Evolutionary conservation across 2,797 vertebrate genomes (phyloP), one percentile per base, ranked within the genome.

Genomic region (Hoplostethus mediterraneus): DNA sequence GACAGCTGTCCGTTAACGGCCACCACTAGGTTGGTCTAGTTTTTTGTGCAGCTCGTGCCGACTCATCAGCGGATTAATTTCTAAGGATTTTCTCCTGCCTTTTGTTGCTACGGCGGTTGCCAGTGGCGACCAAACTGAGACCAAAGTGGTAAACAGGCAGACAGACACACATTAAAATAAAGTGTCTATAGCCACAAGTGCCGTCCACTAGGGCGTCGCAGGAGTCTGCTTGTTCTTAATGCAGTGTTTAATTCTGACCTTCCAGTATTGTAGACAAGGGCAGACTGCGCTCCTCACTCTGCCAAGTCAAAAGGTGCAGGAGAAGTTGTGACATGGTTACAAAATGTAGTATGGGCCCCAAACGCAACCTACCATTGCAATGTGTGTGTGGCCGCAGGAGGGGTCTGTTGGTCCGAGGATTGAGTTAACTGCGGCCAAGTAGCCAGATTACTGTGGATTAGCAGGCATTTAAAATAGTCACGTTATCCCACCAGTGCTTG

Each of bases 61-160:
- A 63, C 77, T 86, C 86, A 40, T 88, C 83, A 52, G 67, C 82
- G 90, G 90, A 90, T 91, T 91, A 65, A 89, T 91, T 88, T 80
- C 76, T 48, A 61, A 83, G 86, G 84, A 84, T 92, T 81, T 91
- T 88, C 89, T 82, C 63, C 89, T 85, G 87, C 82, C 87, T 91
- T 91, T 91, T 87, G 93, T 93, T 92, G 92, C 87, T 75, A 83
- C 77, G 84, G 87, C 89, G 90, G 95, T 95, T 95, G 94, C 95
- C 83, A 95, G 59, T 87, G 92, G 90, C 93, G 89, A 95, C 95
- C 92, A 74, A 68, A 71, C 71, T 44, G 77, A 79, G 72, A 56
- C 77, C 58, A 1, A 13, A 88, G 63, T 72, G 76, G 85, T 81
- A 87, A 89, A 90, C 86, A 87, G 80, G 74, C 77, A 55, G 59